Base-by-base conservation (phyloP, 53 echinoderm and acorn worm species). In the Holothuria leucospilota region DNA sequence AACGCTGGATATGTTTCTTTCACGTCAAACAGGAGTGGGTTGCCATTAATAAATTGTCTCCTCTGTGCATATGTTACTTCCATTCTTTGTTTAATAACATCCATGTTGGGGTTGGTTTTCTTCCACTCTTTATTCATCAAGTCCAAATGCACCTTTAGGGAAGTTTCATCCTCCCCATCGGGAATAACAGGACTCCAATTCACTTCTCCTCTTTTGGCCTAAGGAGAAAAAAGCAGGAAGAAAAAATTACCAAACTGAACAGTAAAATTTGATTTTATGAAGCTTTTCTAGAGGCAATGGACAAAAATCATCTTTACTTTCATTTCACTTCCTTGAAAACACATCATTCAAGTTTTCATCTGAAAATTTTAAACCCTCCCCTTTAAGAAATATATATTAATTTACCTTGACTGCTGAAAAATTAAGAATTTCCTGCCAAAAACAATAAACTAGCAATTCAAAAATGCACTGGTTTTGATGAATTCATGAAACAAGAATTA, bases 61-160 rank as follows among this genome's bases (percentile, higher is more conserved):
- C 34, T 63, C 16, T 82, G 82, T 27, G 64, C 65, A 29, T 59
- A 82, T 30, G 38, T 82, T 82, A 82, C 23, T 82, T 82, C 64
- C 82, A 82, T 82, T 29, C 65, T n/a, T 82, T 34, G 82, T 40
- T 34, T 64, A 1, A 82, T 82, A 20, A 64, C 0, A 29, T 60
- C 59, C 61, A 82, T 82, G 64, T 34, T 82, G 28, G 65, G 82
- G 18, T 56, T 56, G 15, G 5, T 18, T 56, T 56, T 56, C 49
- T 56, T 72, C 27, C 10, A 72, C 49, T 72, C 73, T 51, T 72
- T 72, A 8, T 20, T 8, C 10, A 72, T 72, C 23, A n/a, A 28
- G 21, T 72, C 73, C 10, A 72, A 72, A 15, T 72, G 73, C 73
- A 42, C 41, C 21, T 72, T 72, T n/a, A 72, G 12, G 39, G n/a